Evolutionary conservation across 2,888 invertebrate species (phyloP).

Genomic region (Anorthoa munda): DNA sequence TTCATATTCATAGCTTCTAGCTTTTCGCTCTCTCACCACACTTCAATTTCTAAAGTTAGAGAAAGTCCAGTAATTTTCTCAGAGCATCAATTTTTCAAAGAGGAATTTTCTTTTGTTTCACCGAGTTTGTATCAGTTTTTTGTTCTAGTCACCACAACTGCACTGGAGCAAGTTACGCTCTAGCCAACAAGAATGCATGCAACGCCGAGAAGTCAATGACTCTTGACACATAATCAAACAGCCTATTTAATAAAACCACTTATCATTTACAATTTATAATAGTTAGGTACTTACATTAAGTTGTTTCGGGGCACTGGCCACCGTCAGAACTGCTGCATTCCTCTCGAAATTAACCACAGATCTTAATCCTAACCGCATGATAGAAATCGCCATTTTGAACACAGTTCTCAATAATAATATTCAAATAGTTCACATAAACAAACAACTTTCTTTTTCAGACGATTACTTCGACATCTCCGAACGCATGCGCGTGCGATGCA

Average conservation of each 20-base stretch:
- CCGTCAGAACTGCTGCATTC: constrained; percentile 78
- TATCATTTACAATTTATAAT: constrained; percentile 21
- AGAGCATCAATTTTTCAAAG: too few species aligned
- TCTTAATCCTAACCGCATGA: constrained; percentile 84
- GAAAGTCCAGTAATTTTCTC: too few species aligned
- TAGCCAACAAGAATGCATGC: constrained; percentile 55
- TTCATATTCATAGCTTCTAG: too few species aligned
- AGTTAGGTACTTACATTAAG: constrained; percentile 80
- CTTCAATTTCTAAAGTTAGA: too few species aligned
- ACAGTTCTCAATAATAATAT: constrained; percentile 36
- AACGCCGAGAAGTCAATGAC: constrained; percentile 55
- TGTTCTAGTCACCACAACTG: constrained; percentile 7
- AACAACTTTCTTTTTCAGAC: constrained; percentile 53
- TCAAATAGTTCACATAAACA: constrained; percentile 60
- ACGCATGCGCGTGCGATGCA: constrained; percentile 61
- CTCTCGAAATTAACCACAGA: constrained; percentile 81
- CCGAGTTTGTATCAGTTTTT: neutral
- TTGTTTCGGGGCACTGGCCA: constrained; percentile 79
- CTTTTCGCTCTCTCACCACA: too few species aligned
- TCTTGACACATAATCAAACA: constrained; percentile 23
- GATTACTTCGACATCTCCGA: constrained; percentile 57
- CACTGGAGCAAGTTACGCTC: constrained; percentile 46
- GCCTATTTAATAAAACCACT: constrained; percentile 11
- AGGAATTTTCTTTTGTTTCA: too few species aligned
- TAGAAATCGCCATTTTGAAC: constrained; percentile 86